A percentile compares a stretch with the other conserved stretches of the same genome.
These are phyloP conservation scores for Zeus faber DNA, from an alignment of 2,113 vertebrate species.

Conservation along the genomic window DNA sequence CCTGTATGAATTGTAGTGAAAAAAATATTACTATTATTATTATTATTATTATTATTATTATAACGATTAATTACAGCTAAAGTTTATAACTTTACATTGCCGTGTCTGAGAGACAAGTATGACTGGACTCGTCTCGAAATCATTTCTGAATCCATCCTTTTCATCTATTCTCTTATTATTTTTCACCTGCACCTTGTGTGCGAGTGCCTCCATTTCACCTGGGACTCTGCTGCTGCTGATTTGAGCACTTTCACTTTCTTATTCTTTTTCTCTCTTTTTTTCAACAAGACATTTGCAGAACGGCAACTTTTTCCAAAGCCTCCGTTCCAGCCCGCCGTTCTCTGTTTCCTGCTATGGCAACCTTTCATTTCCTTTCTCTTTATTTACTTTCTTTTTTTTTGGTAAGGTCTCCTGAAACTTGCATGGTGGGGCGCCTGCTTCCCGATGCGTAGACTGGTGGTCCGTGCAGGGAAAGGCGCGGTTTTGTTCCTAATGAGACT, in stretches of 20 bases:
- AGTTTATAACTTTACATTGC: too few relatives aligned
- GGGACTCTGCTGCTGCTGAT: conserved; percentile 62
- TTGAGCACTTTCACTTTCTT: conserved; percentile 69
- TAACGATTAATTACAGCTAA: too few relatives aligned
- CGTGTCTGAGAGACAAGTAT: too few relatives aligned
- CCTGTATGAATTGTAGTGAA: too few relatives aligned
- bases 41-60: too few relatives aligned
- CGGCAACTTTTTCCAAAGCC: conserved; percentile 49
- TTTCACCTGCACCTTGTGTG: conserved; percentile 58
- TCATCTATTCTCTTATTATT: conserved; percentile 53
- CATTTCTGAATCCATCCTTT: conserved; percentile 65
- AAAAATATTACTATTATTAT: too few relatives aligned
- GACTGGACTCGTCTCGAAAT: too few relatives aligned
- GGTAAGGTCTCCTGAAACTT: conserved; percentile 48
- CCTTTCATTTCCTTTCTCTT: too few relatives aligned
- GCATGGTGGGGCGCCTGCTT: conserved; percentile 49
- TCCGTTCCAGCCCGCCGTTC: conserved; percentile 39
- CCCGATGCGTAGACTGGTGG: conserved; percentile 48
- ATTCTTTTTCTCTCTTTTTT: conserved; percentile 42
- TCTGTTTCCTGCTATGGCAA: conserved; percentile 35
- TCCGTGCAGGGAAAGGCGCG: conserved; percentile 42
- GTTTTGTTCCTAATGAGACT: conserved; percentile 73
- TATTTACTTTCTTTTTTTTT: too few relatives aligned
- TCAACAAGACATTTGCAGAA: conserved; percentile 59
- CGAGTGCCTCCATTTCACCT: conserved; percentile 48